Percentiles rank a stretch among this genome's conserved stretches.
phyloP scores from a whole-genome alignment of 2,113 vertebrate species.

The Felis catus region DNA sequence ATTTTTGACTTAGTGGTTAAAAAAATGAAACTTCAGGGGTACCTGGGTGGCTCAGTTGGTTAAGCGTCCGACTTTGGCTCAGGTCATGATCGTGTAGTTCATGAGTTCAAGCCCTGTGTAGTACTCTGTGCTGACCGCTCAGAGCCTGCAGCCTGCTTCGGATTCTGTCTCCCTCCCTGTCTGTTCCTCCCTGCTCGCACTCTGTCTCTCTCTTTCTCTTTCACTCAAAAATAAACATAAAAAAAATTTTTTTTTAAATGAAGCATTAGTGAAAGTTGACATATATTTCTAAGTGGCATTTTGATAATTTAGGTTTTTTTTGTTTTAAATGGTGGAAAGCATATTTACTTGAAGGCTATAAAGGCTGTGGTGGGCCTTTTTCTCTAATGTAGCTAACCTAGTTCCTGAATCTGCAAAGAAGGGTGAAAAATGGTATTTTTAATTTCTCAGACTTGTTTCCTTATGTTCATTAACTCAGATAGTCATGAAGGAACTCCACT shows the following conservation, averaged over 20 bases:
- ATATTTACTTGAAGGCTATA: not conserved
- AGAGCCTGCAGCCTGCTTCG: too few species aligned
- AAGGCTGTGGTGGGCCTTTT: not conserved
- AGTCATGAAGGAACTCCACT: not conserved
- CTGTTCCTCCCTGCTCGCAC: too few species aligned
- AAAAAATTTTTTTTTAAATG: not conserved
- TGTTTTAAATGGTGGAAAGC: not conserved
- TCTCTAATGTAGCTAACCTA: not conserved
- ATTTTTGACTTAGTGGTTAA: not conserved
- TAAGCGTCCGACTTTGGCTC: too few species aligned
- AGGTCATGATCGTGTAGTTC: too few species aligned
- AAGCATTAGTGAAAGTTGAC: conserved; percentile 5
- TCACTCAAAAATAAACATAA: too few species aligned
- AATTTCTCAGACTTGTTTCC: not conserved
- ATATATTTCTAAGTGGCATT: not conserved
- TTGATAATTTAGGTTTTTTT: not conserved
- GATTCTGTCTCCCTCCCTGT: too few species aligned
- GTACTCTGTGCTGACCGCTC: too few species aligned
- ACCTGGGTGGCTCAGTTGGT: too few species aligned
- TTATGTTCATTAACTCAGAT: not conserved
- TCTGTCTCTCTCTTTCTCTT: too few species aligned
- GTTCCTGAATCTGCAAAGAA: not conserved
- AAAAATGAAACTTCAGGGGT: not conserved
- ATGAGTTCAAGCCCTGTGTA: too few species aligned
- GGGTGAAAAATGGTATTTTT: not conserved